Conservation (phyloP, 2,888 invertebrate genomes). For the Callinectes sapidus region DNA sequence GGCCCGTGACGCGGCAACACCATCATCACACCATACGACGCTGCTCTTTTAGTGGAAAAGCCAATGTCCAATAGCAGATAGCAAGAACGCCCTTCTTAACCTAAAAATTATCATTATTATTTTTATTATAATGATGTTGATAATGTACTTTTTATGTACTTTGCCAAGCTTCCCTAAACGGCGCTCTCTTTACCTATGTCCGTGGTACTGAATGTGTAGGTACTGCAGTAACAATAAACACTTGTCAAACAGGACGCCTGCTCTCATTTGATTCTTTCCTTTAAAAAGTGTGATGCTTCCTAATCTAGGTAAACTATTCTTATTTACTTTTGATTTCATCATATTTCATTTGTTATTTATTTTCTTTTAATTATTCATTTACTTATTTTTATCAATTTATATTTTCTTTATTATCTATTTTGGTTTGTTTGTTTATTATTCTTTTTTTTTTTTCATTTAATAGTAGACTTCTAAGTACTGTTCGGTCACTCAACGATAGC, state of each 20-base stretch:
- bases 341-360: too few relatives aligned
- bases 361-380: too few relatives aligned
- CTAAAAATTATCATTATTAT: conserved; percentile 30
- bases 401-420: background rate
- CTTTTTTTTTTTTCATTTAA: background rate
- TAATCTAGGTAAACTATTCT: too few relatives aligned
- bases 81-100: background rate
- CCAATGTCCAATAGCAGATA: background rate
- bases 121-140: conserved; percentile 39
- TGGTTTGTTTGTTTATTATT: background rate
- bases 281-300: background rate
- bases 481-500: too few relatives aligned
- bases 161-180: conserved; percentile 67
- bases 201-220: conserved; percentile 69
- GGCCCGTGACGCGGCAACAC: background rate
- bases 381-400: too few relatives aligned
- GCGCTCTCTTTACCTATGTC: conserved; percentile 66
- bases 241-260: conserved; percentile 47
- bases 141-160: conserved; percentile 53
- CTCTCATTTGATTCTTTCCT: background rate
- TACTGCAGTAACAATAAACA: conserved; percentile 69
- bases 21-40: background rate
- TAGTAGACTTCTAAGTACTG: too few relatives aligned
- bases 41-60: background rate
- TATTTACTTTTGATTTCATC: too few relatives aligned